Evolutionary conservation across 2,113 vertebrate species (phyloP), one percentile per base, ranked within the genome.

Genomic region (Osmerus mordax): DNA sequence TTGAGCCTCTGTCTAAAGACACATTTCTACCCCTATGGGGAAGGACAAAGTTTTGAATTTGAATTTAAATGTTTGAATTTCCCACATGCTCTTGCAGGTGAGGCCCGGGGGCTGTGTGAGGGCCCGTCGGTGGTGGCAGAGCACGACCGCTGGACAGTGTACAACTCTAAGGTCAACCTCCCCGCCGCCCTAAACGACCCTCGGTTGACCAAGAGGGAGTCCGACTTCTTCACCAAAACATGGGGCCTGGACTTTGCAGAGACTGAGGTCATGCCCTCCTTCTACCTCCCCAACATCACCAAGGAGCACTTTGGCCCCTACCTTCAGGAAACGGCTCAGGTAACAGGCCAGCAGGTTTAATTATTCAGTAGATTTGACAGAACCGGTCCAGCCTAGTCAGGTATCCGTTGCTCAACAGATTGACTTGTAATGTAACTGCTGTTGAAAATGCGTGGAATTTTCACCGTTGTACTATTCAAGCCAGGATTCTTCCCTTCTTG

Each of bases 181-280:
- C 97, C 97, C 55, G 97, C 97, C 67, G 97, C 94, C 59, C 89
- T 99, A 80, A 99, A 99, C 80, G 97, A 99, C 90, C 97, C 97
- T 71, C 93, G 96, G 67, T 95, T 99, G 69, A 94, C 96, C 88
- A 99, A 99, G 87, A 92, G 97, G 84, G 97, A 99, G 91, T 98
- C 95, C 0, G 97, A 99, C 93, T 99, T 99, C 83, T 99, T 99
- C 93, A 99, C 97, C 84, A 99, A 99, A 88, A 96, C 96, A 56
- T 99, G 97, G 97, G 97, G 97, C 79, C 87, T 94, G 90, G 97
- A 99, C 90, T 99, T 99, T 87, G 91, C 95, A 2, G 97, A 99
- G 87, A 93, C 90, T 3, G 96, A 97, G 85, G 95, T 99, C 86
- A 92, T 91, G 88, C 95, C 96, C 78, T 96, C 96, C 69, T 93